Conservation (phyloP, 2,797 vertebrate species). For the Pseudopleuronectes americanus region DNA sequence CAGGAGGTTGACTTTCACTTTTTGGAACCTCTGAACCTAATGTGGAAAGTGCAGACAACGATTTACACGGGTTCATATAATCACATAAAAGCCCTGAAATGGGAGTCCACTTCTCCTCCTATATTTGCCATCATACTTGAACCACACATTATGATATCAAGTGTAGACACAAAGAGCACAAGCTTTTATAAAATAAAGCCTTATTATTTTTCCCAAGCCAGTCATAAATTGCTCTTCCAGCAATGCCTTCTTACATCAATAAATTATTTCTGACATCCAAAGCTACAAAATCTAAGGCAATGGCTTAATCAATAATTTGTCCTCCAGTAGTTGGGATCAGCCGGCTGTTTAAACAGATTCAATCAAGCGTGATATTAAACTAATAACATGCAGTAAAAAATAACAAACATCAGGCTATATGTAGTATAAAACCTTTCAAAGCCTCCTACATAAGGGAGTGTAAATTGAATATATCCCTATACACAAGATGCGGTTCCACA, state of each 20-base stretch:
- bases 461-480: neutral
- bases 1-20: too few relatives aligned
- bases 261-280: constrained; percentile 24
- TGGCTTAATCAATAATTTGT: constrained; percentile 45
- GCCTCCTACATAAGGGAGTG: neutral
- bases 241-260: constrained; percentile 37
- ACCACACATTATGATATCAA: neutral
- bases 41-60: neutral
- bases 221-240: constrained; percentile 22
- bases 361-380: constrained; percentile 34
- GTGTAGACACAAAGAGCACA: neutral
- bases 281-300: constrained; percentile 27
- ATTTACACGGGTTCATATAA: neutral
- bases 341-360: constrained; percentile 41
- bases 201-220: constrained; percentile 25
- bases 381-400: constrained; percentile 22
- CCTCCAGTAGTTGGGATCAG: constrained; percentile 29
- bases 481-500: neutral
- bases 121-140: constrained; percentile 1
- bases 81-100: constrained; percentile 11
- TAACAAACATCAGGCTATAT: constrained; percentile 13
- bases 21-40: neutral
- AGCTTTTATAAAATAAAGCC: constrained; percentile 9
- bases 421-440: constrained; percentile 9
- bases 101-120: neutral